phyloP scores from a whole-genome alignment of 2,888 invertebrate species.

The Notodromas monacha region DNA sequence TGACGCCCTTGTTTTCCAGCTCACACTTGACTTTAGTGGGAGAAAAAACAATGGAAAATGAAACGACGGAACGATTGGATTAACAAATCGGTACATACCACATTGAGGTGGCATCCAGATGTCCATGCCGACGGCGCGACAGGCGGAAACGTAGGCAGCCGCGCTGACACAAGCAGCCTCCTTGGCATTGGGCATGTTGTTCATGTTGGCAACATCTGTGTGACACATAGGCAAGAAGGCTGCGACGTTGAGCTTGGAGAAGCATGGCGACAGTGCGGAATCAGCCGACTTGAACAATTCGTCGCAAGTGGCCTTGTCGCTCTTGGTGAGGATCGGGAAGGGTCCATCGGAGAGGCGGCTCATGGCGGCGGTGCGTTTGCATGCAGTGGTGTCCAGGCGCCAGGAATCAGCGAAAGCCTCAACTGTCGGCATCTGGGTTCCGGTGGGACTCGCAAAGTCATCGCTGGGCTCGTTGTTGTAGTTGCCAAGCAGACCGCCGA shows the following conservation, averaged over 20 bases:
- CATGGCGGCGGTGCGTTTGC: too few relatives aligned
- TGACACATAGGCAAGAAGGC: slow-evolving; percentile 36
- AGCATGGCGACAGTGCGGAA: slow-evolving; percentile 20
- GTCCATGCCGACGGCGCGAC: slow-evolving; percentile 24
- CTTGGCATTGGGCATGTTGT: slow-evolving; percentile 12
- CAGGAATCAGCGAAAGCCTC: too few relatives aligned
- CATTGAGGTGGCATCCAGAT: slow-evolving; percentile 30
- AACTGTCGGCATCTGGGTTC: too few relatives aligned
- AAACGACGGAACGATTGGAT: too few relatives aligned
- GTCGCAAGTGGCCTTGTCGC: too few relatives aligned
- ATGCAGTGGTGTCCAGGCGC: too few relatives aligned
- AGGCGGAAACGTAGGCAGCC: slow-evolving; percentile 30
- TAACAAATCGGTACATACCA: too few relatives aligned
- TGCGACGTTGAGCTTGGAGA: slow-evolving; percentile 19
- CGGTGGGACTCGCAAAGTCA: slow-evolving; percentile 6
- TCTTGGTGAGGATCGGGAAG: too few relatives aligned
- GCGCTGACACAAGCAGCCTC: slow-evolving; percentile 28
- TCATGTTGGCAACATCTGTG: slow-evolving; percentile 21
- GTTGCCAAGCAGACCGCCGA: slow-evolving; percentile 8
- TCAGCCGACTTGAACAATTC: too few relatives aligned
- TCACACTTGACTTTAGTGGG: slow-evolving; percentile 13
- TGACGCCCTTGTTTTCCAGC: slow-evolving; percentile 13
- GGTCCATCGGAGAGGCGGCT: too few relatives aligned
- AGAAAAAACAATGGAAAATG: too few relatives aligned
- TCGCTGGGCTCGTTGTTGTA: slow-evolving; percentile 8